Conservation (phyloP, 1,140 invertebrate species). For the Eriosoma lanigerum region DNA sequence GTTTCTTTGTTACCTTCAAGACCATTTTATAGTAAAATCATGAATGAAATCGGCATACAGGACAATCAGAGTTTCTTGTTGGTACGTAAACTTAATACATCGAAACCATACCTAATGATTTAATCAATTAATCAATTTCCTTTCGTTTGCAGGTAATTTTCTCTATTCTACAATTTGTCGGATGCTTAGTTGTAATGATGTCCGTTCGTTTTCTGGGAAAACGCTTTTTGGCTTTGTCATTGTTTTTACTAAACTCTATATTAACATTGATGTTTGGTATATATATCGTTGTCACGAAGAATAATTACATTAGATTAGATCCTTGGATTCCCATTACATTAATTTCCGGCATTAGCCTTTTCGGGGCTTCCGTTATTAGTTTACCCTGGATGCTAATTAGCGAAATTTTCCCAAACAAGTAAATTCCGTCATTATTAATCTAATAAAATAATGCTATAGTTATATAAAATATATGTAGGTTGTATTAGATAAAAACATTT, state of each 20-base stretch:
- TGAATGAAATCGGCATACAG: background rate
- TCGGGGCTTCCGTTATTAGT: slow-evolving; percentile 45
- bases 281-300: slow-evolving; percentile 27
- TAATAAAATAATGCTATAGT: too few species aligned
- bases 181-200: background rate
- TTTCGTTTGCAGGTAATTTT: slow-evolving; percentile 6
- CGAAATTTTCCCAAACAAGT: slow-evolving; percentile 54
- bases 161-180: background rate
- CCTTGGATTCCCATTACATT: slow-evolving; percentile 53
- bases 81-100: background rate
- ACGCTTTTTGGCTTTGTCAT: slow-evolving; percentile 22
- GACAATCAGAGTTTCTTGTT: background rate
- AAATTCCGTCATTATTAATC: slow-evolving; percentile 8
- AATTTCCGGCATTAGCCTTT: slow-evolving; percentile 50
- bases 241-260: background rate
- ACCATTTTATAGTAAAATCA: slow-evolving; percentile 1
- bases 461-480: too few species aligned
- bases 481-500: too few species aligned
- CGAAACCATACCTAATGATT: background rate
- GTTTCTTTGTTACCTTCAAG: background rate
- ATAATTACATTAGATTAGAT: background rate
- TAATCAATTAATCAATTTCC: too few species aligned
- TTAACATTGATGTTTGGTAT: slow-evolving; percentile 1
- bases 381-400: slow-evolving; percentile 54
- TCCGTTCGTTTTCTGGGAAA: slow-evolving; percentile 45